Conservation (phyloP, 2,888 invertebrate genomes). For the Coecobrya sp. region DNA sequence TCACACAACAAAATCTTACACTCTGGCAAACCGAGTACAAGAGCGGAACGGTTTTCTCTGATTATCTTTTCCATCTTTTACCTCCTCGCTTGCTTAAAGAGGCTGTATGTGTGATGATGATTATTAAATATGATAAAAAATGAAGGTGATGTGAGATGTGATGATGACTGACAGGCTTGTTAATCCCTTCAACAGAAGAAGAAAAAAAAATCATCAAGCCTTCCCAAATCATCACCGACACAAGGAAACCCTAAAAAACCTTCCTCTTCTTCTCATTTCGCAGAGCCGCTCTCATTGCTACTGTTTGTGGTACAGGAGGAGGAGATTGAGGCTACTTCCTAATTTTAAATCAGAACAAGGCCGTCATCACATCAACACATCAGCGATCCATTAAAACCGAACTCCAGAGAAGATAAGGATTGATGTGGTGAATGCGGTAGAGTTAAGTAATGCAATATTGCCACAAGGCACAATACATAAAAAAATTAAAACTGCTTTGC, state of each 20-base stretch:
- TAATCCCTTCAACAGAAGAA: slow-evolving; percentile 50
- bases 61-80: too few relatives aligned
- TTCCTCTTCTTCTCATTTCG: not conserved
- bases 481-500: too few relatives aligned
- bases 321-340: slow-evolving; percentile 23
- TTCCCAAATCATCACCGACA: slow-evolving; percentile 37
- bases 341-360: slow-evolving; percentile 75
- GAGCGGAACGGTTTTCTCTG: not conserved
- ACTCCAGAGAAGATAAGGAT: not conserved
- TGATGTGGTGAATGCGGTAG: not conserved
- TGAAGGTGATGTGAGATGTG: slow-evolving; percentile 35
- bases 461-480: slow-evolving; percentile 29
- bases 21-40: not conserved
- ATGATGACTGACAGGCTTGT: slow-evolving; percentile 74
- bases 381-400: not conserved
- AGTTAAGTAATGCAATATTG: not conserved
- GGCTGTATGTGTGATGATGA: not conserved
- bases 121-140: slow-evolving; percentile 8
- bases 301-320: not conserved
- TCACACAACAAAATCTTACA: not conserved
- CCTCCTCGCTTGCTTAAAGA: not conserved
- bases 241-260: not conserved
- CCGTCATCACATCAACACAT: slow-evolving; percentile 58
- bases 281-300: not conserved
- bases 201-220: not conserved